Evolutionary conservation across 1,140 invertebrate genomes (phyloP).

Genomic region (Whitmania pigra): DNA sequence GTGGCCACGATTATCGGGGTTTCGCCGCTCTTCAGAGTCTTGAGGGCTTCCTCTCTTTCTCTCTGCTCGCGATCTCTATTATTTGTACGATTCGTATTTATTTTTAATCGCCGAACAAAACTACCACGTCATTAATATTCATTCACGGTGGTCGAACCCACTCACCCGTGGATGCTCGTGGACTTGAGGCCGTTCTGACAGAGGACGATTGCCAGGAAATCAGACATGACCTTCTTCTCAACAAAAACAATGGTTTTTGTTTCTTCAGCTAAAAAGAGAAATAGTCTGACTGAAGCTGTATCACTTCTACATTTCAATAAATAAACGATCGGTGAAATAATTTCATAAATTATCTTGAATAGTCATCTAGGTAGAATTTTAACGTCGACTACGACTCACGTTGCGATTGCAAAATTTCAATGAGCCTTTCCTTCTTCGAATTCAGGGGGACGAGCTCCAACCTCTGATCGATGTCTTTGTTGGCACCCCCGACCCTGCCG

Average conservation of each 20-base stretch:
- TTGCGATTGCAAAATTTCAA: slow-evolving; percentile 50
- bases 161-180: slow-evolving; percentile 75
- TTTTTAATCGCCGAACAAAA: slow-evolving; percentile 27
- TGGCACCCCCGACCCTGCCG: slow-evolving; percentile 93
- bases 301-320: background rate
- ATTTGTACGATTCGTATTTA: background rate
- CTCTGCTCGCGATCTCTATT: slow-evolving; percentile 50
- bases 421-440: slow-evolving; percentile 61
- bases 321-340: background rate
- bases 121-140: slow-evolving; percentile 92
- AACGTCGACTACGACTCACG: slow-evolving; percentile 24
- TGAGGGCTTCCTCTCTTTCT: slow-evolving; percentile 85
- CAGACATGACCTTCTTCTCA: slow-evolving; percentile 95
- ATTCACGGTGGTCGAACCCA: slow-evolving; percentile 68
- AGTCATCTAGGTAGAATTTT: background rate
- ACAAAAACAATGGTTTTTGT: slow-evolving; percentile 84
- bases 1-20: slow-evolving; percentile 94
- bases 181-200: slow-evolving; percentile 54
- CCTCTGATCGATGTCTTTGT: slow-evolving; percentile 95
- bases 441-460: slow-evolving; percentile 56
- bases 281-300: too few relatives aligned
- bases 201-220: slow-evolving; percentile 57
- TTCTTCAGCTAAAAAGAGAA: slow-evolving; percentile 29
- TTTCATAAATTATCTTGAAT: background rate
- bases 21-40: slow-evolving; percentile 73